Conservation (phyloP, 2,888 invertebrate genomes). For the Deroplatys truncata region DNA sequence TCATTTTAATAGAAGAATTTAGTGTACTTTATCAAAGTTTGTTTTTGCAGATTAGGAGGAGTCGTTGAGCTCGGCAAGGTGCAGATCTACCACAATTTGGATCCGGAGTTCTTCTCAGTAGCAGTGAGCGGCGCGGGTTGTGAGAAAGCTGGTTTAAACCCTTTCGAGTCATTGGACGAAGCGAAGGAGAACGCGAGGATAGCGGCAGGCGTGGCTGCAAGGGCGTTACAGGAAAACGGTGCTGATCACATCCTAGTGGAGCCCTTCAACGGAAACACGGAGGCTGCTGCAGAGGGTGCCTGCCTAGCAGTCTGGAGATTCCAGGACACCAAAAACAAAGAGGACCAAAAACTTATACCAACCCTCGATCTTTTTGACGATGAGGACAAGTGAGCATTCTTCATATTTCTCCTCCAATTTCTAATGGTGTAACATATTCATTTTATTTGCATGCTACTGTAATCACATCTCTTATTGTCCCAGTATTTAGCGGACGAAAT, state of each 20-base stretch:
- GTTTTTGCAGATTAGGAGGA: background rate
- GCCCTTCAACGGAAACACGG: background rate
- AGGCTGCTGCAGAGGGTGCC: constrained; percentile 49
- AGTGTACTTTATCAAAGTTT: background rate
- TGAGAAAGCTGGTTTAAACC: constrained; percentile 38
- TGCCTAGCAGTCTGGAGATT: constrained; percentile 41
- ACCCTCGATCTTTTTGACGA: constrained; percentile 41
- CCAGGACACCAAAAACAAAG: constrained; percentile 46
- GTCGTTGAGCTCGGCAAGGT: constrained; percentile 23
- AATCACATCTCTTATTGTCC: too few relatives aligned
- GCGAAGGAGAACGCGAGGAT: constrained; percentile 43
- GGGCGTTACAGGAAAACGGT: background rate
- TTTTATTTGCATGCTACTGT: too few relatives aligned
- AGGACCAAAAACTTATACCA: constrained; percentile 43
- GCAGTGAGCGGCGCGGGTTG: constrained; percentile 44
- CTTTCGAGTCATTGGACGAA: constrained; percentile 42
- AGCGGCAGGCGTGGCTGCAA: constrained; percentile 47
- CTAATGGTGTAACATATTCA: too few relatives aligned
- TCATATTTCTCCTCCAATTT: too few relatives aligned
- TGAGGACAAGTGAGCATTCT: background rate
- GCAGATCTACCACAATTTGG: constrained; percentile 32
- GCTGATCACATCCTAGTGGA: background rate
- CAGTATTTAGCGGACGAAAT: too few relatives aligned
- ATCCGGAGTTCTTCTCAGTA: constrained; percentile 49
- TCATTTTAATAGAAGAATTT: too few relatives aligned